Evolutionary conservation across 2,113 vertebrate species (phyloP).

Genomic region (Acanthisitta chloris): DNA sequence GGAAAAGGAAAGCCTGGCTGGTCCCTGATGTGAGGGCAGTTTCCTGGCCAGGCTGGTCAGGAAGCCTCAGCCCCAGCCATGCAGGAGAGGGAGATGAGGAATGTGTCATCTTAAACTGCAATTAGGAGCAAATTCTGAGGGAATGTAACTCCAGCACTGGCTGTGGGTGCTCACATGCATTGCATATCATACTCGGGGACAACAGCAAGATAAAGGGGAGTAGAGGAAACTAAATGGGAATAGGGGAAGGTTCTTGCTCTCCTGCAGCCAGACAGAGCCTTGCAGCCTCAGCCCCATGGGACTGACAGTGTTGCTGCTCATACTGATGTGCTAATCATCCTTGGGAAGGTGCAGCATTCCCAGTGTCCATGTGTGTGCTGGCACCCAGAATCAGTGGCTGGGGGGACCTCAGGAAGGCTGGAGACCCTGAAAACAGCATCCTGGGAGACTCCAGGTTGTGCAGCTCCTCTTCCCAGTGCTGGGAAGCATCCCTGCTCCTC

Average conservation of each 20-base stretch:
- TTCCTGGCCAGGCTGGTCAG: background rate
- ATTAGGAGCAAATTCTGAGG: background rate
- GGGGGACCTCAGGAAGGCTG: background rate
- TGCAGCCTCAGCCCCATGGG: background rate
- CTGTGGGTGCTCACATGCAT: accelerated
- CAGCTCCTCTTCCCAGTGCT: background rate
- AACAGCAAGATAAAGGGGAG: background rate
- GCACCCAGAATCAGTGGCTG: accelerated
- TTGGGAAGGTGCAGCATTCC: background rate
- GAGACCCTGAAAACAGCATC: background rate
- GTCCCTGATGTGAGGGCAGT: background rate
- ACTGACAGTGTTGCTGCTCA: background rate
- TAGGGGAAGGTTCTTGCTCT: background rate
- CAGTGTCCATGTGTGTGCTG: accelerated
- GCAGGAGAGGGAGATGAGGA: background rate
- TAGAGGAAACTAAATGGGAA: background rate
- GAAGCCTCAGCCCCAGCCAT: background rate
- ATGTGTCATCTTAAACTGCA: background rate
- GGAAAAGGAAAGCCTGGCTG: background rate
- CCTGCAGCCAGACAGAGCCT: background rate
- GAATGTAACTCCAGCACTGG: background rate
- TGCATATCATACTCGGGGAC: accelerated
- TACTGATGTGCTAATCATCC: background rate
- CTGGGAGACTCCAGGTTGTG: background rate
- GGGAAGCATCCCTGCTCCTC: background rate